A percentile compares a stretch with the other conserved stretches of the same genome.
These are phyloP conservation scores for Bombycilla garrulus DNA, from an alignment of 2,113 vertebrate genomes.

Conservation along the genomic window DNA sequence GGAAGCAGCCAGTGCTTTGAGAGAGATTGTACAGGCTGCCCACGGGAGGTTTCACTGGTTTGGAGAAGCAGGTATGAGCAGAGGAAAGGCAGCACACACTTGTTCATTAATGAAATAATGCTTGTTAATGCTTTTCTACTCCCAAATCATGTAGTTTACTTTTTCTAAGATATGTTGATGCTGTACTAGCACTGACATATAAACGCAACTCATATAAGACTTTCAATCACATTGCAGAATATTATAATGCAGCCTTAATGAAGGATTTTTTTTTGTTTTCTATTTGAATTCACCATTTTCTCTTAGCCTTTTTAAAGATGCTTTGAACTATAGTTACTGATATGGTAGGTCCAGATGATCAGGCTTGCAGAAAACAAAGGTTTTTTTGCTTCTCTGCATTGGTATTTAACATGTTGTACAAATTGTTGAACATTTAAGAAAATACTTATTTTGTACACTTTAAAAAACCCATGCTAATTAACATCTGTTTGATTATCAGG, in stretches of 20 bases:
- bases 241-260: not conserved
- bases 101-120: not conserved
- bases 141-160: not conserved
- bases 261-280: not conserved
- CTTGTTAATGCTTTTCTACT: not conserved
- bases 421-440: not conserved
- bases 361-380: not conserved
- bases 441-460: not conserved
- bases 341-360: not conserved
- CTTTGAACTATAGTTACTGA: not conserved
- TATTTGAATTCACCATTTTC: not conserved
- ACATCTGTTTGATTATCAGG: slow-evolving; percentile 54
- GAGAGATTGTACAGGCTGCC: slow-evolving; percentile 54
- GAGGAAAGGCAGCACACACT: not conserved
- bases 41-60: slow-evolving; percentile 82
- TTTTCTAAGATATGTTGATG: not conserved
- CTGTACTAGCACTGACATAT: not conserved
- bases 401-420: not conserved
- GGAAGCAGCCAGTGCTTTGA: slow-evolving; percentile 57
- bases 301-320: not conserved
- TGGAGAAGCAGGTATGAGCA: slow-evolving; percentile 75
- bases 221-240: not conserved
- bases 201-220: not conserved
- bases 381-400: not conserved
- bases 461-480: not conserved